phyloP scores from a whole-genome alignment of 2,113 vertebrate species.

The Mobula birostris region DNA sequence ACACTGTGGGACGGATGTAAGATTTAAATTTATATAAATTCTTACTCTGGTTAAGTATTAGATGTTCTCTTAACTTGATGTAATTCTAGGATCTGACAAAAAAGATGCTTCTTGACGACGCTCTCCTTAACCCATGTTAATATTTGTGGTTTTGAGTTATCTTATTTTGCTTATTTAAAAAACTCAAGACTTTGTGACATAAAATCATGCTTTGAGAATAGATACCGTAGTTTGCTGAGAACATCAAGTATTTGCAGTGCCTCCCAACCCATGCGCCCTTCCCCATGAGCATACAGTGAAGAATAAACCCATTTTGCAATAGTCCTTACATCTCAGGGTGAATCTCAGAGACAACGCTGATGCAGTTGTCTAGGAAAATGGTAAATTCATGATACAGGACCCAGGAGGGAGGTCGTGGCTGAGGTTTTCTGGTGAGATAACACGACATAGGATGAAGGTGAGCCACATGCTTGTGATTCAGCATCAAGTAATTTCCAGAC shows the following conservation, averaged over 20 bases:
- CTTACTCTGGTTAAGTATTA: neutral
- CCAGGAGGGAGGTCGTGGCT: constrained; percentile 64
- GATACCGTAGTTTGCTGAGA: neutral
- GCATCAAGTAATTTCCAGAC: constrained; percentile 73
- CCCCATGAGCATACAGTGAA: neutral
- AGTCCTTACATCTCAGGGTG: constrained; percentile 81
- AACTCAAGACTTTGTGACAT: neutral
- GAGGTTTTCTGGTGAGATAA: constrained; percentile 54
- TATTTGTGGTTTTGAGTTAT: neutral
- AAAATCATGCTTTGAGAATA: neutral
- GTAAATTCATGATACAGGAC: constrained; percentile 77
- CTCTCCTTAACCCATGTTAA: neutral
- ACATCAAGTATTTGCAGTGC: neutral
- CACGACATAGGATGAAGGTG: constrained; percentile 65
- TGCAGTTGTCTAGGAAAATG: constrained; percentile 78
- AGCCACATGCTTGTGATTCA: constrained; percentile 76
- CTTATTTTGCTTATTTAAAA: neutral
- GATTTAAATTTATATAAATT: no score
- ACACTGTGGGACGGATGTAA: no score
- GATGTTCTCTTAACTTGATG: neutral
- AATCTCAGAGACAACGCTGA: constrained; percentile 70
- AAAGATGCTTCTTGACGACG: no score
- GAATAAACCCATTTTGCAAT: neutral
- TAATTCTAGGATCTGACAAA: neutral
- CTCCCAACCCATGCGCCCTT: neutral